These are phyloP conservation scores for Geodia barretti DNA, from an alignment of 37 sponge, comb jelly and placozoan species.

Conservation along the genomic window DNA sequence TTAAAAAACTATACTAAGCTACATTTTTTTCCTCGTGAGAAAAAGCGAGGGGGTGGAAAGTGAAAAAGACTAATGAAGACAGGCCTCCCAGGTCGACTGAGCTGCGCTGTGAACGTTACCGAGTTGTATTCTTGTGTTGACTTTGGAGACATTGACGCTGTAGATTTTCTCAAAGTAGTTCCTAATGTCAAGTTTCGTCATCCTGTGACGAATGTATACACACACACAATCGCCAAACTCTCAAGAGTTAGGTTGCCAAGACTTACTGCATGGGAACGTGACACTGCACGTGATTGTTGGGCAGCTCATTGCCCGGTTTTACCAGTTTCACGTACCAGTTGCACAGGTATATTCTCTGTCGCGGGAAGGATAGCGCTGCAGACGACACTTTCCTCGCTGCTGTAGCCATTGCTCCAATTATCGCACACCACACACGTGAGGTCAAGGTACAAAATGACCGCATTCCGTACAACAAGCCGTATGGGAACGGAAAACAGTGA, in stretches of 20 bases:
- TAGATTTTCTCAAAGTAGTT: slow-evolving; percentile 91
- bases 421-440: neutral
- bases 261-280: slow-evolving; percentile 86
- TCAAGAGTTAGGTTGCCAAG: neutral
- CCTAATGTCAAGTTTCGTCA: slow-evolving; percentile 90
- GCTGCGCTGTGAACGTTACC: slow-evolving; percentile 59
- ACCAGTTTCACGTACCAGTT: slow-evolving; percentile 84
- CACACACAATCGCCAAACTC: neutral
- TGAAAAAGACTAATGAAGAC: neutral
- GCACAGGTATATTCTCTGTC: slow-evolving; percentile 51
- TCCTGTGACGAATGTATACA: slow-evolving; percentile 36
- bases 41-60: too few relatives aligned
- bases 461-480: too few relatives aligned
- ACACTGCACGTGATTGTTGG: slow-evolving; percentile 68
- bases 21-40: neutral
- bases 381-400: neutral
- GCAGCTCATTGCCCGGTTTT: slow-evolving; percentile 67
- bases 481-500: too few relatives aligned
- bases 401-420: too few relatives aligned
- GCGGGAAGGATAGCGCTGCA: slow-evolving; percentile 6
- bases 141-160: slow-evolving; percentile 67
- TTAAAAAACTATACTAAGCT: too few relatives aligned
- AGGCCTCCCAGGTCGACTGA: too few relatives aligned
- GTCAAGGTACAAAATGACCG: neutral
- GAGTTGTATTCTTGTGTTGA: slow-evolving; percentile 87